Base-by-base conservation (phyloP, 1,140 invertebrate species). In the Aphidius ervi region DNA sequence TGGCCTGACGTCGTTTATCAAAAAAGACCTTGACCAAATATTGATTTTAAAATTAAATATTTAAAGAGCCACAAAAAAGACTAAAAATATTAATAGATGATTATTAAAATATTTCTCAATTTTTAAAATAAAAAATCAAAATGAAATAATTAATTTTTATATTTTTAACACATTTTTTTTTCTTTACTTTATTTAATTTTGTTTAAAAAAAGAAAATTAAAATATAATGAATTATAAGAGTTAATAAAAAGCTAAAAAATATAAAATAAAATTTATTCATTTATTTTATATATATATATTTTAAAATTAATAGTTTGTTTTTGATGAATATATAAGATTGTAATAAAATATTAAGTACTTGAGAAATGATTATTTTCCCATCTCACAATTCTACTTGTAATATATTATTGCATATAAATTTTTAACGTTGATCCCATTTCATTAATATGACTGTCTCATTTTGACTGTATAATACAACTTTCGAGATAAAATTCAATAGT, bases 331-430 rank as follows among this genome's bases (percentile, higher is more conserved):
- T 6, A 16, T 40, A 31, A 20, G 37, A 52, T 52, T 9, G 37
- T 31, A 31, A 31, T 31, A 4, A 31, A 31, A 31, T 31, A 3
- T 31, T 31, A 31, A 31, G 2, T 31, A 31, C 23, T 31, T 4
- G 23, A 31, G 23, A 31, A 31, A 73, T 31, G 4, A 31, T 31
- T 66, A 73, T 72, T 73, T 72, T 74, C 68, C 63, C 67, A 31
- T 31, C 23, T 31, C 23, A 31, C 4, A 31, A 3, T 3, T 31
- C 16, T 16, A 16, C 16, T 16, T 63, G 68, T 68, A 72, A 70
- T 72, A 63, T 75, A 71, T 77, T 75, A 77, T 75, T 72, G 74
- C 73, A 70, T 75, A 76, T 75, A 76, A 75, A 75, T 75, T 75
- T 68, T 68, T 67, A 56, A 67, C 58, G 63, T 62, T 61, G 58